Conservation (phyloP, 2,888 invertebrate genomes). For the Cryptocheilus praepositus region DNA sequence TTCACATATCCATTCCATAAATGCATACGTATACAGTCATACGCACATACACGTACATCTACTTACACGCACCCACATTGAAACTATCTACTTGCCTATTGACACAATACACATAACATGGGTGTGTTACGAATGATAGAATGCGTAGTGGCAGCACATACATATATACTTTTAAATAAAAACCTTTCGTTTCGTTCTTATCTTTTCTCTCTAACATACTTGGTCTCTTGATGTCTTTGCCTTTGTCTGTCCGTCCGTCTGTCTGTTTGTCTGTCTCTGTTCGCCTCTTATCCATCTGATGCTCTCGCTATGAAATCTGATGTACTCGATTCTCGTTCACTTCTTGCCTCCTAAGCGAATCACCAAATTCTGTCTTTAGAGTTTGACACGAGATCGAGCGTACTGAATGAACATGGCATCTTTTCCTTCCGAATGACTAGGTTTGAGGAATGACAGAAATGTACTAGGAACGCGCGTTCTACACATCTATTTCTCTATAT, state of each 20-base stretch:
- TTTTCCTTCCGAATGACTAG: no score
- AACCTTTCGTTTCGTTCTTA: background rate
- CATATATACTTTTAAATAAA: conserved; percentile 7
- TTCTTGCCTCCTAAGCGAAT: background rate
- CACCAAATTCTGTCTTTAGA: no score
- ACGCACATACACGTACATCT: background rate
- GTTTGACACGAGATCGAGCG: no score
- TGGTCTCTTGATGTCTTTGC: conserved; percentile 49
- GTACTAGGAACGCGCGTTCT: no score
- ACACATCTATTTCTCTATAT: no score
- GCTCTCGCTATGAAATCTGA: conserved; percentile 38
- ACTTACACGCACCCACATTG: conserved; percentile 25
- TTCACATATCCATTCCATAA: no score
- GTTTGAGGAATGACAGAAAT: no score
- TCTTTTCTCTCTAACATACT: conserved; percentile 19
- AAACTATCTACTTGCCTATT: conserved; percentile 10
- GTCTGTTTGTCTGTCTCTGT: conserved; percentile 65
- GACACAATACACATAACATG: conserved; percentile 16
- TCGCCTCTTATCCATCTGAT: conserved; percentile 56
- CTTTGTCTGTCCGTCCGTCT: conserved; percentile 54
- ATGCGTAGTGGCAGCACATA: conserved; percentile 48
- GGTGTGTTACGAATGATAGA: conserved; percentile 49
- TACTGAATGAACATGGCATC: no score
- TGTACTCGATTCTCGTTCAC: conserved; percentile 48
- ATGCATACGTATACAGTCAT: background rate